These are phyloP conservation scores for Drosophila nr. perissopoda DNA, from an alignment of 2,888 invertebrate species.

Conservation along the genomic window DNA sequence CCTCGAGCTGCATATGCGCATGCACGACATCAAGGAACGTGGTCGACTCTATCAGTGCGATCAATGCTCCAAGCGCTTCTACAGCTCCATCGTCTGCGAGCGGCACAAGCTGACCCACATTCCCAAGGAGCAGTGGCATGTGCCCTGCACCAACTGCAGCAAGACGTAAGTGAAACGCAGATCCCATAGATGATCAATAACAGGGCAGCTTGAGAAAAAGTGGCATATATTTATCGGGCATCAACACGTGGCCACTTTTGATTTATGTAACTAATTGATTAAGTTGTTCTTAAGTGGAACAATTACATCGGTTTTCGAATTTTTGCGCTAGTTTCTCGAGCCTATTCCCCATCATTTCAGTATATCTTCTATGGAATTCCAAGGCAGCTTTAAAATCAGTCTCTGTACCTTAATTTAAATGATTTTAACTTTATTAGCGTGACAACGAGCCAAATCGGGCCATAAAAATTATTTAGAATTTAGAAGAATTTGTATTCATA, in stretches of 20 bases:
- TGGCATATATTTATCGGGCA: not conserved
- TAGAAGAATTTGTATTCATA: too few species aligned
- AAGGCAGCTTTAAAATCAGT: too few species aligned
- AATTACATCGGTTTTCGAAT: too few species aligned
- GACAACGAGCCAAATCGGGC: not conserved
- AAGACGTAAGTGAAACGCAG: conserved; percentile 66
- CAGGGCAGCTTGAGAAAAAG: not conserved
- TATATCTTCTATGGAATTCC: too few species aligned
- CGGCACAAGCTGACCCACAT: conserved; percentile 81
- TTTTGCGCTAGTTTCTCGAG: too few species aligned
- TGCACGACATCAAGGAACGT: conserved; percentile 70
- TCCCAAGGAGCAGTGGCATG: conserved; percentile 78
- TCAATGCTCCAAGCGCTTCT: conserved; percentile 81
- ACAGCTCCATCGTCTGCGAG: conserved; percentile 71
- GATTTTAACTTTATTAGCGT: not conserved
- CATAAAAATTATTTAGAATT: not conserved
- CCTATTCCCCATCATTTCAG: too few species aligned
- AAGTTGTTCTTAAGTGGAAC: too few species aligned
- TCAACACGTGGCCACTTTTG: not conserved
- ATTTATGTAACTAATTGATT: too few species aligned
- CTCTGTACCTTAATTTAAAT: not conserved
- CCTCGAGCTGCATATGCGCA: conserved; percentile 75
- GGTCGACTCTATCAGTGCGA: conserved; percentile 79
- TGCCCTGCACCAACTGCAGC: conserved; percentile 75
- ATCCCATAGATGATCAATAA: not conserved